Base-by-base conservation (phyloP, 2,797 vertebrate genomes). In the Sarcoramphus papa region DNA sequence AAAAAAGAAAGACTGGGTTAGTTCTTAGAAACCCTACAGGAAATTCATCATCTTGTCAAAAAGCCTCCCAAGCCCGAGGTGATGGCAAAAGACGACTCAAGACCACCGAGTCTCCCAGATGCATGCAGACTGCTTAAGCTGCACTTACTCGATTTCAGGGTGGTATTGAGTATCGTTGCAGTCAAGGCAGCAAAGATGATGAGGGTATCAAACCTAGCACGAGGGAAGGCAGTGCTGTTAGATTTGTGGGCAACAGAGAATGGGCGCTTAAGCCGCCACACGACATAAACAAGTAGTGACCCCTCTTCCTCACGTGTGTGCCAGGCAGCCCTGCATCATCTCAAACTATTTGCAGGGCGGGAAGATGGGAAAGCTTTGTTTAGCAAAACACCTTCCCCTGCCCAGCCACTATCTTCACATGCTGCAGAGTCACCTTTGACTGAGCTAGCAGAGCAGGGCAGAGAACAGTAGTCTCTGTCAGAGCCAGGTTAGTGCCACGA, bases 101-200 rank as follows among this genome's bases (percentile, higher is more conserved):
- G 53, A 90, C 63, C 73, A 93, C 90, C 6, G 11, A 59, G 78
- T 53, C 50, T 53, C 89, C 93, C 92, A 92, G 59, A 76, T 48
- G 81, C 96, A 96, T 85, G 87, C 95, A 97, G 89, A 59, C 94
- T 91, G 81, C 69, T 70, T 50, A 94, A 43, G 90, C 53, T 73
- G 64, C 79, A 92, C 98, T 98, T 96, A 99, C 99, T 97, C 74
- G 98, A 98, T 45, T 98, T 98, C 77, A 99, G 64, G 51, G 98
- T 95, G 5, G 98, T 93, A 88, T 99, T 99, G 91, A 98, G 85
- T 94, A 99, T 96, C 0, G 98, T 99, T 82, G 98, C 99, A 92
- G 99, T 88, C 79, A 99, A 97, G 33, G 99, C 99, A 77, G 98
- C 98, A 30, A 99, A 30, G 77, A 99, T 98, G 93, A 99, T 99